These are phyloP conservation scores for Rissa tridactyla DNA, from an alignment of 2,113 vertebrate species.

Conservation along the genomic window DNA sequence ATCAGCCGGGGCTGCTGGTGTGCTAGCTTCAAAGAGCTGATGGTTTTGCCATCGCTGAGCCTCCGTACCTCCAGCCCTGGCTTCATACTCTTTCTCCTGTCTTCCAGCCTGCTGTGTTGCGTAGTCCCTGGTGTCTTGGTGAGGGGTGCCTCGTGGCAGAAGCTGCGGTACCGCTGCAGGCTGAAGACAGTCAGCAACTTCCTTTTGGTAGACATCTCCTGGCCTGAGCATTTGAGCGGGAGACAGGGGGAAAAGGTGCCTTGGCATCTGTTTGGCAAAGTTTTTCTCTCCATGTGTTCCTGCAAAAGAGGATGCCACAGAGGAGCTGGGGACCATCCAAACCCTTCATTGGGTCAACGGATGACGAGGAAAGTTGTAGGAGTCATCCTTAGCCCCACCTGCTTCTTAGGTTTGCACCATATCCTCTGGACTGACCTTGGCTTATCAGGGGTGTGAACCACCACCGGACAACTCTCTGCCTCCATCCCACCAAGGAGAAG, in stretches of 20 bases:
- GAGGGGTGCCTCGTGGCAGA: conserved; percentile 83
- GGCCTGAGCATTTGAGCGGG: conserved; percentile 57
- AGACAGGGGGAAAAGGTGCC: conserved; percentile 47
- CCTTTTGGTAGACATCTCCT: conserved; percentile 66
- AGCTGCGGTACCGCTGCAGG: conserved; percentile 84
- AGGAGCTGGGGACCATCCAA: not conserved
- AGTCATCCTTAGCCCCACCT: not conserved
- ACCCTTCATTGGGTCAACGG: not conserved
- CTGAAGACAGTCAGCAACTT: conserved; percentile 74
- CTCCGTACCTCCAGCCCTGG: conserved; percentile 82
- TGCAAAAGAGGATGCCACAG: conserved; percentile 47
- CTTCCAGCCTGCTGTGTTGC: conserved; percentile 47
- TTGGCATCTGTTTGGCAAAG: conserved; percentile 45
- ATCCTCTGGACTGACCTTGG: not conserved
- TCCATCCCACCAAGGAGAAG: not conserved
- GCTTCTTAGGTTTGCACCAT: not conserved
- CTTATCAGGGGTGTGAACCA: not conserved
- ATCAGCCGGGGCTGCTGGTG: conserved; percentile 74
- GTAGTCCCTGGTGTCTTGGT: conserved; percentile 67
- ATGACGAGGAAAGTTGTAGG: not conserved
- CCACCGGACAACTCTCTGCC: not conserved
- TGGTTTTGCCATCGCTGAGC: conserved; percentile 80
- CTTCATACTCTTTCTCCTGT: not conserved
- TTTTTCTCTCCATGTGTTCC: conserved; percentile 54
- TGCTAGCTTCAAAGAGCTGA: conserved; percentile 75